These are phyloP conservation scores for Tenebrosternarchus preto DNA, from an alignment of 2,113 vertebrate genomes.

Conservation along the genomic window DNA sequence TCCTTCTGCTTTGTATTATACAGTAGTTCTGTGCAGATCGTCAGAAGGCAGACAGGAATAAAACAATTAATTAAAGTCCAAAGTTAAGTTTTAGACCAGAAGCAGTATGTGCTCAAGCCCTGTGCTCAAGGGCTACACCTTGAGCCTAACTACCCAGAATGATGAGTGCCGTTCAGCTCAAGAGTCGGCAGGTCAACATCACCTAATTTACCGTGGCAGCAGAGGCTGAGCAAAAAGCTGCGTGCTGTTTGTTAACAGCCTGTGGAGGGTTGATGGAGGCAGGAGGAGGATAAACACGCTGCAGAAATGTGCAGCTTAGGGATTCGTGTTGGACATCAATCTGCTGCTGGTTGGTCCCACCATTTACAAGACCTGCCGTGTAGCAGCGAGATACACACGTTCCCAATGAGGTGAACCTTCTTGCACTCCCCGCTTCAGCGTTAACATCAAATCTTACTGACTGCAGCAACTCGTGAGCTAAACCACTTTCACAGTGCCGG, in stretches of 20 bases:
- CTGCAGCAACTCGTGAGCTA: not conserved
- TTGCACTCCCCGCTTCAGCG: not conserved
- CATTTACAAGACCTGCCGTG: not conserved
- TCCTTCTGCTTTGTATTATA: too few species aligned
- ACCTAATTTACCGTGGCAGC: constrained; percentile 16
- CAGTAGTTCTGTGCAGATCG: not conserved
- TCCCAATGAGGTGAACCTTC: not conserved
- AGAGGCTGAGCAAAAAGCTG: not conserved
- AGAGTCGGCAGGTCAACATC: not conserved
- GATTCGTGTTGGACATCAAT: not conserved
- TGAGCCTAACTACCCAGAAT: too few species aligned
- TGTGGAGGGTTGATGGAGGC: not conserved
- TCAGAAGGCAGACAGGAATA: not conserved
- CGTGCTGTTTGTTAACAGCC: constrained; percentile 9
- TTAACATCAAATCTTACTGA: not conserved
- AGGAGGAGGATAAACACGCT: not conserved
- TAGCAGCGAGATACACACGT: not conserved
- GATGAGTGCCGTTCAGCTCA: not conserved
- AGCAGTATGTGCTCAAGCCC: too few species aligned
- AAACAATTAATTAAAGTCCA: not conserved
- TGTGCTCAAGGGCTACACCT: too few species aligned
- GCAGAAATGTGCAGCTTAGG: constrained; percentile 29
- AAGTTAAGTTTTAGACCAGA: not conserved
- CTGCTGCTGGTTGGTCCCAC: not conserved
- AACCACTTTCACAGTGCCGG: not conserved